phyloP scores from a whole-genome alignment of 2,888 invertebrate genomes.

The Flexamia atlantica region DNA sequence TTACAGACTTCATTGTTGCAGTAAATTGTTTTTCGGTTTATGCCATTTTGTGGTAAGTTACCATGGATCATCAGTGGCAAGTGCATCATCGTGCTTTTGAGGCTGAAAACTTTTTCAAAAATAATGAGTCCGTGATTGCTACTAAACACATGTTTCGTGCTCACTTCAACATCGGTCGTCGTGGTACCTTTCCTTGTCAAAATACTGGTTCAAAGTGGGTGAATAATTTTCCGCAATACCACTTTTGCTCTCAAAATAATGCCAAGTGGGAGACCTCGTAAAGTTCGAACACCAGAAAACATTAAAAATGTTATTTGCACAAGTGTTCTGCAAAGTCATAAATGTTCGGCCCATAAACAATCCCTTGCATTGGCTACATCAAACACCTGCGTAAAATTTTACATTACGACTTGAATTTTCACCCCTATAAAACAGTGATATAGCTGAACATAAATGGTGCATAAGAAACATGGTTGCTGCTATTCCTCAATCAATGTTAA shows the following conservation, averaged over 20 bases:
- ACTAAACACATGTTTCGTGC: neutral
- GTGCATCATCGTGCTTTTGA: neutral
- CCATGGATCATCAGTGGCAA: constrained; percentile 16
- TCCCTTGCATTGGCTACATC: constrained; percentile 1
- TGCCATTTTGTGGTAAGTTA: neutral
- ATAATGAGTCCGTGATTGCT: neutral
- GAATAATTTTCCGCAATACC: constrained; percentile 20
- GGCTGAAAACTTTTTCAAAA: neutral
- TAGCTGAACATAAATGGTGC: constrained; percentile 10
- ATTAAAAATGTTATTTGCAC: neutral
- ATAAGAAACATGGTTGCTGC: constrained; percentile 39
- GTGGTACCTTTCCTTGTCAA: neutral
- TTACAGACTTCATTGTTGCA: constrained; percentile 4
- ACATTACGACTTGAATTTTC: neutral
- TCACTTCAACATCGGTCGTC: constrained; percentile 19
- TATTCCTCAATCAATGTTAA: constrained; percentile 28
- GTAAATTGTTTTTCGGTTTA: neutral
- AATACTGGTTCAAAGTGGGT: constrained; percentile 16
- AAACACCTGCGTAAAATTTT: constrained; percentile 4
- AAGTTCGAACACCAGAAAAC: neutral
- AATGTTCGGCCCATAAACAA: neutral
- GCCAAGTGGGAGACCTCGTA: constrained; percentile 11
- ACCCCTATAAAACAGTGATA: constrained; percentile 5
- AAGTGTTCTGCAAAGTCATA: constrained; percentile 19
- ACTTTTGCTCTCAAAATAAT: constrained; percentile 8